Conservation (phyloP, 1,140 invertebrate species). For the Campoletis sonorensis region DNA sequence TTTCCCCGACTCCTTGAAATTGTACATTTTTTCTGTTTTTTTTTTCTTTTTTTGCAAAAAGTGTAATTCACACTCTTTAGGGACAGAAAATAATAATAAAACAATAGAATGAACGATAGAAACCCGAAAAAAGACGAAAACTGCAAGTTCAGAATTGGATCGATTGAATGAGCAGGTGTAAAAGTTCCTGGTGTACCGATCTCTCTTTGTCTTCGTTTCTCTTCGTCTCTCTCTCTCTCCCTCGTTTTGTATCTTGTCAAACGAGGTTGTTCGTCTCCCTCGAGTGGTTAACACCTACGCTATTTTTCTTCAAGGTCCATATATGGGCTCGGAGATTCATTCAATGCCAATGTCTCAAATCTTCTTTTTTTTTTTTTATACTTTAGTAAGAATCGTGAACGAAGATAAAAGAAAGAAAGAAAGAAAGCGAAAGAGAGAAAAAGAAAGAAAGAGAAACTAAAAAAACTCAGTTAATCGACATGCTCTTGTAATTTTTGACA, state of each 20-base stretch:
- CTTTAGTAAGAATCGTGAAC: no score
- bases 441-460: no score
- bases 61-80: no score
- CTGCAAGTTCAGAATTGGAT: background rate
- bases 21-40: no score
- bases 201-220: background rate
- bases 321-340: constrained; percentile 56
- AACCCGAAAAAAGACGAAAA: background rate
- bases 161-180: background rate
- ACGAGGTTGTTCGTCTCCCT: constrained; percentile 9
- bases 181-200: background rate
- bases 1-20: no score
- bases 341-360: constrained; percentile 33
- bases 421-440: background rate
- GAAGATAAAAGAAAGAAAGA: background rate
- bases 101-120: background rate
- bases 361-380: background rate
- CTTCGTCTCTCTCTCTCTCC: background rate
- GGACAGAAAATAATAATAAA: no score
- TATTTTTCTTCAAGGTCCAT: constrained; percentile 57
- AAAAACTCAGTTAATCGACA: background rate
- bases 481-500: background rate
- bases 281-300: constrained; percentile 16
- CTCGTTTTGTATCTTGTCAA: constrained; percentile 11
- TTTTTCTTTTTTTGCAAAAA: no score